Percentiles rank a stretch among this genome's conserved stretches.
Evolutionary conservation across 2,113 vertebrate genomes (phyloP).

Genomic region (Rhea americana): DNA sequence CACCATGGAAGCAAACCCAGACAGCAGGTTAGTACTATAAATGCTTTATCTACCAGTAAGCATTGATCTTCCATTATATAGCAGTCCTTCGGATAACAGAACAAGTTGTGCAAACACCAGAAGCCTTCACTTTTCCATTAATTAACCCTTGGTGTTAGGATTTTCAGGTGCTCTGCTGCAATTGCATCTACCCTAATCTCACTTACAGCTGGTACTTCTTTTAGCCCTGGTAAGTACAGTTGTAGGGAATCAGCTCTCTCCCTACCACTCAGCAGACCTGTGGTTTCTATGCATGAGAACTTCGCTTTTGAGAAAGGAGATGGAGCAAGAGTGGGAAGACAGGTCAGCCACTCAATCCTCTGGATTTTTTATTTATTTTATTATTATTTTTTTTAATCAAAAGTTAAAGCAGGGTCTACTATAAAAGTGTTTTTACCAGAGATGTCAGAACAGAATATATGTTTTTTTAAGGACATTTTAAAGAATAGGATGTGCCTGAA

Average conservation of each 20-base stretch:
- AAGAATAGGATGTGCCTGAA: background rate
- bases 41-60: background rate
- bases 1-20: background rate
- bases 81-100: background rate
- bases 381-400: background rate
- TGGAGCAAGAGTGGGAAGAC: background rate
- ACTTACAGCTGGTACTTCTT: background rate
- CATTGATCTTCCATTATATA: background rate
- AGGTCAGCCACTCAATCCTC: background rate
- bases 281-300: background rate
- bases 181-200: background rate
- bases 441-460: background rate
- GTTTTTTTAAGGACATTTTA: background rate
- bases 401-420: background rate
- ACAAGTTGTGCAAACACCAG: background rate
- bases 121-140: background rate
- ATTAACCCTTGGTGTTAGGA: background rate
- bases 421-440: background rate
- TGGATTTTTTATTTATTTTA: background rate
- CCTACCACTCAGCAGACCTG: background rate
- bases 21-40: background rate
- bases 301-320: background rate
- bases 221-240: background rate
- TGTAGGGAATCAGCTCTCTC: background rate
- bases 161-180: slow-evolving; percentile 3